Evolutionary conservation across 2,888 invertebrate genomes (phyloP).

Genomic region (Hypena proboscidalis): DNA sequence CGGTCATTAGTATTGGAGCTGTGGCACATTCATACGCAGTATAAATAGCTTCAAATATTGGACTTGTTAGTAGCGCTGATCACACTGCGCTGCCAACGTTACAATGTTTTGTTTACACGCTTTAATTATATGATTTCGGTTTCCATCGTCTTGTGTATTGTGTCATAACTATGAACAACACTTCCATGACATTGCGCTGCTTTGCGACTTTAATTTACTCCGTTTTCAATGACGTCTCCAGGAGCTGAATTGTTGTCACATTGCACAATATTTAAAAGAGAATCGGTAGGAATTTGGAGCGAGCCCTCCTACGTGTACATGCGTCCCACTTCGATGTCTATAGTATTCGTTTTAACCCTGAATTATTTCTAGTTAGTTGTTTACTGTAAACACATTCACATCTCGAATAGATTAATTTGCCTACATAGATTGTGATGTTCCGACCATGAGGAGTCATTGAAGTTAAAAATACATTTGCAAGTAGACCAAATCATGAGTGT

Average conservation of each 20-base stretch:
- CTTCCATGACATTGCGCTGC: constrained; percentile 11
- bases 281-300: constrained; percentile 54
- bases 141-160: constrained; percentile 19
- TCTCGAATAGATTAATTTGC: constrained; percentile 15
- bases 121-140: constrained; percentile 35
- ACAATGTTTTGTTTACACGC: constrained; percentile 65
- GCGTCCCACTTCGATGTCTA: constrained; percentile 63
- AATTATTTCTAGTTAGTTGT: constrained; percentile 51
- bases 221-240: constrained; percentile 13
- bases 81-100: constrained; percentile 57
- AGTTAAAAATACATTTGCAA: constrained; percentile 14
- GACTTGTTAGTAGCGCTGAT: constrained; percentile 56
- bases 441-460: background rate
- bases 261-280: constrained; percentile 37
- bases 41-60: constrained; percentile 52
- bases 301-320: constrained; percentile 59
- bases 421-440: background rate
- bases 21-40: constrained; percentile 38
- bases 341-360: constrained; percentile 61
- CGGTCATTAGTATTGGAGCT: constrained; percentile 30
- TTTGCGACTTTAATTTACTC: background rate
- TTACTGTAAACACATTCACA: constrained; percentile 33
- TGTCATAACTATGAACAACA: constrained; percentile 2
- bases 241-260: constrained; percentile 24
- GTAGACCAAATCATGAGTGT: constrained; percentile 14